These are phyloP conservation scores for Eilema griseolum DNA, from an alignment of 2,888 invertebrate species.

Conservation along the genomic window DNA sequence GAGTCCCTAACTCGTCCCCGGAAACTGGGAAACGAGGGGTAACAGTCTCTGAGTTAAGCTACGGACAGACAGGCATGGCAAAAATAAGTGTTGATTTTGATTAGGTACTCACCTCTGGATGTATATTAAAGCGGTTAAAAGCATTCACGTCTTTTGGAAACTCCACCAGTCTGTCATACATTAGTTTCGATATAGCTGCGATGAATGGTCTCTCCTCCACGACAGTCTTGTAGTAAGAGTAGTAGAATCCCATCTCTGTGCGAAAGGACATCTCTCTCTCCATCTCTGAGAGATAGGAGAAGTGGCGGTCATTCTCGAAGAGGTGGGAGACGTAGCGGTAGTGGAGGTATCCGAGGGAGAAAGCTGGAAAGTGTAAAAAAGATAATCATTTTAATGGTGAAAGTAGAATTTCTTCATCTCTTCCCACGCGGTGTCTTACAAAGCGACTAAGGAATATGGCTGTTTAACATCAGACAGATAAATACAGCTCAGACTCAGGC, in stretches of 20 bases:
- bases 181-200: conserved; percentile 88
- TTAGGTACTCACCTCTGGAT: conserved; percentile 90
- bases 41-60: no score
- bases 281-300: conserved; percentile 93
- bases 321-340: conserved; percentile 90
- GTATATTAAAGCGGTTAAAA: conserved; percentile 93
- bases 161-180: conserved; percentile 92
- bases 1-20: no score
- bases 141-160: conserved; percentile 94
- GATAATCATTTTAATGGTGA: no score
- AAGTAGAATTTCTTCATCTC: no score
- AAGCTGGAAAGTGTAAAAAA: conserved; percentile 74
- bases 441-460: no score
- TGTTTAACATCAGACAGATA: no score
- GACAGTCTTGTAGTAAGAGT: conserved; percentile 94
- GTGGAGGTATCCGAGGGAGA: conserved; percentile 87
- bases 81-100: no score
- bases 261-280: conserved; percentile 95
- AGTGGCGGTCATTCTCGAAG: conserved; percentile 94
- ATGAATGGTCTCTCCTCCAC: conserved; percentile 89
- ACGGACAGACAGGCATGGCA: no score
- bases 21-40: no score
- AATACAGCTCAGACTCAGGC: no score
- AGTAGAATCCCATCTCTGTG: conserved; percentile 96
- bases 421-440: no score